A percentile compares a stretch with the other conserved stretches of the same genome.
phyloP scores from a whole-genome alignment of 2,888 invertebrate species.

The Biston betularia region DNA sequence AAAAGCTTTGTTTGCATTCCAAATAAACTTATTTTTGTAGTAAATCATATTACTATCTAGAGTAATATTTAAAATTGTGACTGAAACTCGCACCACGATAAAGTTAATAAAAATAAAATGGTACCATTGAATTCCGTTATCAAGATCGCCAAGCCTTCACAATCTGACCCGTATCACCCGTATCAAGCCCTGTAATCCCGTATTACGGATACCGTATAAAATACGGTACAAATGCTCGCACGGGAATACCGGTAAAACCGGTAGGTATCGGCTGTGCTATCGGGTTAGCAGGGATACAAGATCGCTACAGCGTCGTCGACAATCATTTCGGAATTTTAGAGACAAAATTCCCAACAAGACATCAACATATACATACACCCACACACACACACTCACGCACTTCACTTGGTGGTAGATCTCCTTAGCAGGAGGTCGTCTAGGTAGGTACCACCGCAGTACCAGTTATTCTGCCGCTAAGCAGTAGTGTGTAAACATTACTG shows the following conservation, averaged over 20 bases:
- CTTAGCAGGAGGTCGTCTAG: no score
- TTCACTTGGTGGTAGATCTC: no score
- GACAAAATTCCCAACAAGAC: background rate
- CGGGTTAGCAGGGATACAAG: conserved; percentile 39
- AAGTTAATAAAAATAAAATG: conserved; percentile 11
- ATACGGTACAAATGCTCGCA: conserved; percentile 37
- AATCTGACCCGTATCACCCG: conserved; percentile 27
- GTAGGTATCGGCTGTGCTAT: conserved; percentile 32
- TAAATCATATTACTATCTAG: no score
- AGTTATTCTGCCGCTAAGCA: no score
- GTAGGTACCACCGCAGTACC: no score
- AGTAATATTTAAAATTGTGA: background rate
- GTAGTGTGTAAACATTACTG: no score
- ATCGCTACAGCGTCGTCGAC: conserved; percentile 19
- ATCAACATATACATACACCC: no score
- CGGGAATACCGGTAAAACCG: conserved; percentile 37
- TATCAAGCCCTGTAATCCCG: conserved; percentile 33
- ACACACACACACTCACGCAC: no score
- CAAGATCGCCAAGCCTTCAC: conserved; percentile 11
- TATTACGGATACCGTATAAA: conserved; percentile 43
- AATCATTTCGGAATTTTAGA: background rate
- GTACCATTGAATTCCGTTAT: conserved; percentile 18
- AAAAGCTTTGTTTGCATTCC: no score
- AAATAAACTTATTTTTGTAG: no score
- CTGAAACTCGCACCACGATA: background rate